These are phyloP conservation scores for Andricus curvator DNA, from an alignment of 2,888 invertebrate species.

Conservation along the genomic window DNA sequence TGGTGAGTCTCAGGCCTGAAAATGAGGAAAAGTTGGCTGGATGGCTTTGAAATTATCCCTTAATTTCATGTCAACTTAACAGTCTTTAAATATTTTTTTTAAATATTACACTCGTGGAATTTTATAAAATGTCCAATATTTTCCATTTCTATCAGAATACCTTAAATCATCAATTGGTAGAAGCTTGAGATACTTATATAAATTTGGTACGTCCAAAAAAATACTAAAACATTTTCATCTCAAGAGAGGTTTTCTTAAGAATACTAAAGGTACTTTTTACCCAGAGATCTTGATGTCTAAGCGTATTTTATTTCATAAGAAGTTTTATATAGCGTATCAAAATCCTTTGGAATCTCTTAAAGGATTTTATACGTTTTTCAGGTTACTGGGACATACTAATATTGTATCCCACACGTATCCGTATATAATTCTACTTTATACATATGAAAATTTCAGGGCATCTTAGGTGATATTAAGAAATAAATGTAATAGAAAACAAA, in stretches of 20 bases:
- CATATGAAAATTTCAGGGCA: background rate
- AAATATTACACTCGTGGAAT: no score
- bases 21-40: no score
- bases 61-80: no score
- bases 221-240: background rate
- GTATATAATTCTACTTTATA: background rate
- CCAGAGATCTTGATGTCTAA: background rate
- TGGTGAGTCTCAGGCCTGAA: no score
- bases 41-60: background rate
- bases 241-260: background rate
- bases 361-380: constrained; percentile 6
- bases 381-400: background rate
- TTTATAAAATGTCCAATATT: background rate
- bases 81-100: no score
- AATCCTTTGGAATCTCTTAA: background rate
- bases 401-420: background rate
- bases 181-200: background rate
- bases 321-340: background rate
- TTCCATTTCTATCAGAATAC: background rate
- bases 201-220: background rate
- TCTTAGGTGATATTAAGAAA: background rate
- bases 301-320: background rate
- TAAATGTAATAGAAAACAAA: no score
- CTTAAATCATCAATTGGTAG: background rate
- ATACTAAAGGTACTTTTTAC: background rate